Base-by-base conservation (phyloP, 2,888 invertebrate genomes). In the Lottia scabra region DNA sequence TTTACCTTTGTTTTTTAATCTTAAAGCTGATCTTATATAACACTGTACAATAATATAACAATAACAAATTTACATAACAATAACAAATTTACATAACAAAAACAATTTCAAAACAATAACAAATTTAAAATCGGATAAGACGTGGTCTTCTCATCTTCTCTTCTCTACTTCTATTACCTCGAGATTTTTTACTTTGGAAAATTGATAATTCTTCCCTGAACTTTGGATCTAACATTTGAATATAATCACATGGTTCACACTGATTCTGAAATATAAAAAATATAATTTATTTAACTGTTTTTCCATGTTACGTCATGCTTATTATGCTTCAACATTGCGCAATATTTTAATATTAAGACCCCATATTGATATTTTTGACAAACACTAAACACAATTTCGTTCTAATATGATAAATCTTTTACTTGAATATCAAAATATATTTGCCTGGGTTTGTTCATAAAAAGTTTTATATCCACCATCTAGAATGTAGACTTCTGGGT, bases 401-500 rank as follows among this genome's bases (percentile, higher is more conserved):
- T 38, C 10, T 38, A 10, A 30, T 5, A 30, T 30, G 2, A 5
- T 30, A 30, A 30, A 4, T 4, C 2, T 30, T 30, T 5, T 30
- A 30, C 5, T 38, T 27, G 16, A 19, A 23, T 6, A 64, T 4
- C 1, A 13, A 38, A 15, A 56, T 19, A 63, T 64, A 67, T 30
- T 72, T 78, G 82, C 84, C 71, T 75, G 76, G 85, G 93, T 92
- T 0, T 91, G 90, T 78, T 92, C 91, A 89, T 92, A 96, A 91
- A 98, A 98, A 38, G 92, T 92, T 86, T 95, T 94, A 90, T 96
- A 96, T 63, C 96, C 96, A 1, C 96, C 95, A 85, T 96, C 94
- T 26, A 99, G 91, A 1, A 99, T 91, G 90, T 99, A 99, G 1
- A 97, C 91, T 89, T 99, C 98, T 0, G 98, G 98, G 91, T 95